These are phyloP conservation scores for Drosophila willistoni DNA, from an alignment of 1,140 invertebrate genomes.

Conservation along the genomic window DNA sequence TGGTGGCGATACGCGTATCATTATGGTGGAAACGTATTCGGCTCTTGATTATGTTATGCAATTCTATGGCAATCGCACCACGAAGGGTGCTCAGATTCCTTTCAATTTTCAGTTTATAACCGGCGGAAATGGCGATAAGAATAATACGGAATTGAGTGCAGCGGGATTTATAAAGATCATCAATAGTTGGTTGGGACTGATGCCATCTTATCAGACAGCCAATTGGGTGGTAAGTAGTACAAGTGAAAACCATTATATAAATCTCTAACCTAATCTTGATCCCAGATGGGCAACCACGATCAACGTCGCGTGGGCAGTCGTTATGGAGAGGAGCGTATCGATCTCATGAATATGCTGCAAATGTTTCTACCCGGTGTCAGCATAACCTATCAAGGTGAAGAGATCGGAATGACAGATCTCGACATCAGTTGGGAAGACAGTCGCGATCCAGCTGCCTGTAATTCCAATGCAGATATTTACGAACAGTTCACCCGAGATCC, in stretches of 20 bases:
- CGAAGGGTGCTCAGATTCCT: conserved; percentile 85
- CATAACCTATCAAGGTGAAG: conserved; percentile 88
- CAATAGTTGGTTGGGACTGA: conserved; percentile 83
- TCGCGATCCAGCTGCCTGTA: conserved; percentile 85
- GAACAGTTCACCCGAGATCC: conserved; percentile 86
- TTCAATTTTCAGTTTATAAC: conserved; percentile 86
- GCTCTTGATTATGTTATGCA: conserved; percentile 83
- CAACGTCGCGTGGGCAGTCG: conserved; percentile 85
- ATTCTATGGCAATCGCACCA: conserved; percentile 85
- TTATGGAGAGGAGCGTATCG: conserved; percentile 86
- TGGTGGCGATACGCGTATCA: conserved; percentile 84
- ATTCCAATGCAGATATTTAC: conserved; percentile 83
- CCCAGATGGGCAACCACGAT: conserved; percentile 88
- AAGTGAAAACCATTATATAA: not conserved
- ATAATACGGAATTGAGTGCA: conserved; percentile 83
- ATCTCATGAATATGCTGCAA: conserved; percentile 88
- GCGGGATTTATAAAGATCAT: conserved; percentile 82
- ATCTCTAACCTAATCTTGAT: not conserved
- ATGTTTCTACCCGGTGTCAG: conserved; percentile 89
- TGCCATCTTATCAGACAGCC: conserved; percentile 82
- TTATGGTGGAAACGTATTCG: conserved; percentile 89
- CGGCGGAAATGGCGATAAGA: conserved; percentile 79
- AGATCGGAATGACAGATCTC: conserved; percentile 88
- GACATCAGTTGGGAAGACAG: conserved; percentile 84
- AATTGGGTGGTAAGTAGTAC: conserved; percentile 84